phyloP scores from a whole-genome alignment of 1,140 invertebrate species.

The Zaprionus davidi region DNA sequence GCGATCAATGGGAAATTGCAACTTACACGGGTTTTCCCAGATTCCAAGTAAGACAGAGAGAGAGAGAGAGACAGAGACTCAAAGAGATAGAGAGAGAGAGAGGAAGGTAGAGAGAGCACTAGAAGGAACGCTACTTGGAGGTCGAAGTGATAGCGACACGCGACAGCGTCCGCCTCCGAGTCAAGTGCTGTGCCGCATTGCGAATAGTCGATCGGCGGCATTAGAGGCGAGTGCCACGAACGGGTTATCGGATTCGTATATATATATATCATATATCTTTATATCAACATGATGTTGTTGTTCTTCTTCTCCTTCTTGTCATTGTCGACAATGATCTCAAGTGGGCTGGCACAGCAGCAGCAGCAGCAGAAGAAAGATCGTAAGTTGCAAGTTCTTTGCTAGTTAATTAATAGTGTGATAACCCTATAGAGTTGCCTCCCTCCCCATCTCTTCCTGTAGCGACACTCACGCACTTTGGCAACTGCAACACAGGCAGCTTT shows the following conservation, averaged over 20 bases:
- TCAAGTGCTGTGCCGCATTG: conserved; percentile 25
- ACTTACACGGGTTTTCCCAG: conserved; percentile 2
- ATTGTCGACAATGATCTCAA: neutral
- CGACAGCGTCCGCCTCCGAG: neutral
- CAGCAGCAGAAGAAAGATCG: conserved; percentile 13
- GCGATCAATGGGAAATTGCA: conserved; percentile 11
- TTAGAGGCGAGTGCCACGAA: conserved; percentile 41
- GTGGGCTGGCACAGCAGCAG: neutral
- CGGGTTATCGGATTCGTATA: neutral
- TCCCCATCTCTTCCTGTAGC: conserved; percentile 2
- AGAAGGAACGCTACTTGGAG: conserved; percentile 10
- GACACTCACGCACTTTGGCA: conserved; percentile 53
- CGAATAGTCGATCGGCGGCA: conserved; percentile 57
- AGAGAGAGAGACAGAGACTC: neutral
- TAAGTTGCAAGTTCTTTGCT: conserved; percentile 21
- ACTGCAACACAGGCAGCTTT: conserved; percentile 40
- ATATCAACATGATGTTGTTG: neutral
- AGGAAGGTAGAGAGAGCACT: neutral
- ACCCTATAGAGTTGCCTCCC: neutral
- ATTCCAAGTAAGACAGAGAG: neutral
- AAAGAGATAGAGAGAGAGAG: neutral
- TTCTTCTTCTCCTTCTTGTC: neutral
- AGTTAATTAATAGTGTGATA: neutral
- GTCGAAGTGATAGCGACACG: conserved; percentile 10
- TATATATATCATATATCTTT: neutral